These are phyloP conservation scores for Beroe forskalii DNA, from an alignment of 37 sponge, comb jelly and placozoan species.

Conservation along the genomic window DNA sequence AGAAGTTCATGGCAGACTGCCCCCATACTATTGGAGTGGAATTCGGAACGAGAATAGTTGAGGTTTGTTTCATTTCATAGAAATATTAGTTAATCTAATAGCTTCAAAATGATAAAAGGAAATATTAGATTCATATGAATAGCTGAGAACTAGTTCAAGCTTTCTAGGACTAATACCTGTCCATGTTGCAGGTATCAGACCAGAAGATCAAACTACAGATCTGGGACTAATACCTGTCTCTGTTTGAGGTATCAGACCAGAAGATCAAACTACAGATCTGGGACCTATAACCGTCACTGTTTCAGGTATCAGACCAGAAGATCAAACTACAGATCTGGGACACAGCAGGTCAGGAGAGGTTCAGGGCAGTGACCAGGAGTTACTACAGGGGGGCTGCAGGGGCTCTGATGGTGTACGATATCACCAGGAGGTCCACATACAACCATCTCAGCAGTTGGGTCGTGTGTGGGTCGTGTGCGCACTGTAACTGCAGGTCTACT, in stretches of 20 bases:
- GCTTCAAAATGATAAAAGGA: too few relatives aligned
- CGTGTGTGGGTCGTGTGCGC: neutral
- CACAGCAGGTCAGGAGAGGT: constrained; percentile 99
- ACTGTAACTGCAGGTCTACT: too few relatives aligned
- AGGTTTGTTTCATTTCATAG: constrained; percentile 66
- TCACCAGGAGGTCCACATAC: constrained; percentile 94
- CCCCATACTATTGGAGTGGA: constrained; percentile 99
- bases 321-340: constrained; percentile 99
- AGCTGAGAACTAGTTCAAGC: too few relatives aligned
- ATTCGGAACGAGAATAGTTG: constrained; percentile 98
- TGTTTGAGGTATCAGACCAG: constrained; percentile 83
- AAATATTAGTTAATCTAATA: neutral
- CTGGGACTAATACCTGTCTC: too few relatives aligned
- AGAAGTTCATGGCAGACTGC: constrained; percentile 99
- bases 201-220: constrained; percentile 99
- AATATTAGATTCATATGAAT: too few relatives aligned
- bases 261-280: constrained; percentile 99
- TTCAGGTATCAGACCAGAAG: constrained; percentile 88
- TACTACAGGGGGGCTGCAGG: constrained; percentile 99
- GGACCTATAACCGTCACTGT: too few relatives aligned
- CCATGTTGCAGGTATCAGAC: constrained; percentile 78
- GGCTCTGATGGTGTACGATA: constrained; percentile 99
- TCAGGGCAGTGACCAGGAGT: constrained; percentile 97
- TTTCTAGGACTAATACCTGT: too few relatives aligned
- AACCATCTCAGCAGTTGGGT: constrained; percentile 91